Base-by-base conservation (phyloP, 2,888 invertebrate species). In the Nymphalis c-album region DNA sequence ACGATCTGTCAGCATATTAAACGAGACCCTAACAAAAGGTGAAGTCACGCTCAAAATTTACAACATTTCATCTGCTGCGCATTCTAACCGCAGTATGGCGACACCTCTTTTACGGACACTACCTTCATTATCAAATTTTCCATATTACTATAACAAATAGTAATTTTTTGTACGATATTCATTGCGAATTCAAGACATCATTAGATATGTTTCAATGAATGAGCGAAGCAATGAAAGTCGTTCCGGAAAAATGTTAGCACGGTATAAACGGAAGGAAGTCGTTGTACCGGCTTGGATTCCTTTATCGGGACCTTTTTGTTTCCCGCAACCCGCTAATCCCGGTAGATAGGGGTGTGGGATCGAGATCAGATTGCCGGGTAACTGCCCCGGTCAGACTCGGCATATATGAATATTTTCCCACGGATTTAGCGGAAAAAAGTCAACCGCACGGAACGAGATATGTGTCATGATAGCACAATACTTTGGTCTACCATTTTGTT, bases 61-160 rank as follows among this genome's bases (percentile, higher is more conserved):
- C 67, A 60, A 40, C 53, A 51, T 10, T 62, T 60, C 47, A 45
- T n/a, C 22, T 60, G 76, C 76, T 79, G 72, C 77, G 79, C 79
- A 78, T 80, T 77, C 77, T 76, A 73, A 74, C 75, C 80, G 75
- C 77, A 75, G 76, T 74, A 70, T 62, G 72, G 76, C 75, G 74
- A 72, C 75, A 78, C 75, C 78, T 80, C 78, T 75, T 81, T 81
- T 71, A 71, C 71, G 69, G 73, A 63, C 66, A 62, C 64, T 55
- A 22, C 20, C 64, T 65, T 69, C 55, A 59, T 58, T 74, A 60
- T 68, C 65, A 62, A 53, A 64, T 48, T 63, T 13, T 51, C 53
- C 22, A 53, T 53, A 20, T 47, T 64, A 45, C 46, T 50, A 26
- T 13, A 58, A 67, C 59, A 46, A 31, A 64, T 35, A 2, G 7